Evolutionary conservation across 2,888 invertebrate genomes (phyloP).

Genomic region (Tyria jacobaeae): DNA sequence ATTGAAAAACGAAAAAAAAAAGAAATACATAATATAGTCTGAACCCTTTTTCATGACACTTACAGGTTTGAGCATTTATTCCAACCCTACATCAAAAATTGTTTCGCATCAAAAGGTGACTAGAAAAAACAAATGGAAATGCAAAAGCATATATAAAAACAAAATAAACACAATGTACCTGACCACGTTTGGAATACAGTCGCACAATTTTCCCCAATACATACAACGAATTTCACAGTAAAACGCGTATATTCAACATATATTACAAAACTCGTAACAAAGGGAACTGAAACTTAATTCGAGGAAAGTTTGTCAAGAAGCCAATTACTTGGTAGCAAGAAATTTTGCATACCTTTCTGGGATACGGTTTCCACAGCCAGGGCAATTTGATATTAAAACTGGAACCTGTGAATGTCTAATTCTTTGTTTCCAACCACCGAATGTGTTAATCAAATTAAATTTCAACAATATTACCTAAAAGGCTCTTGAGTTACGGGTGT

Average conservation of each 20-base stretch:
- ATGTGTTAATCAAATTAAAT: too few species aligned
- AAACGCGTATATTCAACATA: constrained; percentile 50
- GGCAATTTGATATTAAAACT: constrained; percentile 24
- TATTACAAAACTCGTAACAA: constrained; percentile 53
- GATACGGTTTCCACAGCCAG: constrained; percentile 20
- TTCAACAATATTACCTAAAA: too few species aligned
- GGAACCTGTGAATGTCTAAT: constrained; percentile 14
- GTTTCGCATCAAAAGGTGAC: not conserved
- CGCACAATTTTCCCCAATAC: constrained; percentile 15
- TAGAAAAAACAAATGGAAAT: constrained; percentile 5
- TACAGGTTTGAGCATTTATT: not conserved
- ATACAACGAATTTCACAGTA: constrained; percentile 34
- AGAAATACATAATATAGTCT: not conserved
- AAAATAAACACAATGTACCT: constrained; percentile 16
- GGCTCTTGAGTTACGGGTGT: too few species aligned
- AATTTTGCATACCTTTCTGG: constrained; percentile 50
- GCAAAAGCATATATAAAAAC: not conserved
- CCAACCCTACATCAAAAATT: not conserved
- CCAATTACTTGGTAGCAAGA: constrained; percentile 72
- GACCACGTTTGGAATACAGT: constrained; percentile 12
- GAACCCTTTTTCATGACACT: not conserved
- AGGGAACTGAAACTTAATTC: constrained; percentile 56
- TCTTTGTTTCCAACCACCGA: not conserved
- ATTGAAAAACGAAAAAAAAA: not conserved
- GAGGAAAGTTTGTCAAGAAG: constrained; percentile 66